Base-by-base conservation (phyloP, 2,888 invertebrate genomes). In the Thereva nobilitata region DNA sequence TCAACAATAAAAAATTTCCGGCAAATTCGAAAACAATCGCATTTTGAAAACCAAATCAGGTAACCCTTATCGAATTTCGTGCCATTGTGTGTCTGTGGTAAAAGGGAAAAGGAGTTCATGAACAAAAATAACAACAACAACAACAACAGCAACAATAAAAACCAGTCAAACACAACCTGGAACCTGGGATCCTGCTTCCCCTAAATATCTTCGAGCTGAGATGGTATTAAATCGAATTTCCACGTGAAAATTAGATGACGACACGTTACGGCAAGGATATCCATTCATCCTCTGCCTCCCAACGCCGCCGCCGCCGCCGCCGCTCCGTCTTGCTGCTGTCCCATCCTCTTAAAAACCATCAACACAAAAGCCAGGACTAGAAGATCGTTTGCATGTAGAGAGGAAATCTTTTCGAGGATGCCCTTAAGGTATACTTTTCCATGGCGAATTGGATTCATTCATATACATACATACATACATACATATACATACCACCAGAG, bases 151-250 rank as follows among this genome's bases (percentile, higher is more conserved):
- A 23, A 23, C 23, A 23, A 23, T 23, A 23, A 23, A 23, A 23
- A 23, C 1, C 23, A 23, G 23, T 23, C 23, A 23, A 23, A 23
- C 23, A 23, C 23, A 23, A 23, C 23, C 23, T 23, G 23, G 23
- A 23, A 23, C 23, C 23, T 23, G 23, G 23, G 23, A 23, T 23
- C 23, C 23, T 23, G 23, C 23, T 23, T 2, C 53, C 44, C 54
- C 44, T 38, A 49, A 64, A 64, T 64, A 64, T 54, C 64, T 55
- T 40, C 64, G 6, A 64, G 64, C 55, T 55, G 54, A 40, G 55
- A 64, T 55, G 64, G 54, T 64, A 64, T 64, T 47, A 64, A 64
- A 64, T 64, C 49, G 49, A 64, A 64, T 64, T 64, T 64, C 55
- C 55, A 54, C 54, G 49, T 64, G 64, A 64, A 64, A 64, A 64